These are phyloP conservation scores for Matsumyia berberina DNA, from an alignment of 2,888 invertebrate species.

Conservation along the genomic window DNA sequence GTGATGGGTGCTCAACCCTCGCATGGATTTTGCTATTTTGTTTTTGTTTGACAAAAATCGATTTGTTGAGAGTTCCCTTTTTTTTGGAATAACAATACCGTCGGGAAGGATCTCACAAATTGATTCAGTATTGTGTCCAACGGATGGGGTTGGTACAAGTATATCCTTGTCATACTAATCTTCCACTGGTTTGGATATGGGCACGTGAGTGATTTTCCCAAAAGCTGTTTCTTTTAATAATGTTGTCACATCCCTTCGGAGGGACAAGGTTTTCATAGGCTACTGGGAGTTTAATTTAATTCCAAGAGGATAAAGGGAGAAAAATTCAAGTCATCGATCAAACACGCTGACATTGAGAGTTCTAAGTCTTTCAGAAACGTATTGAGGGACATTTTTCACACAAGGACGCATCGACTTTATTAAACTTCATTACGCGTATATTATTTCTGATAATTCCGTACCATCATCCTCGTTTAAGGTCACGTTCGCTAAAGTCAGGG, in stretches of 20 bases:
- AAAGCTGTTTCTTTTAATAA: no score
- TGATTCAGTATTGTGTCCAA: conserved; percentile 2
- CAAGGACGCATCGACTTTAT: no score
- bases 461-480: neutral
- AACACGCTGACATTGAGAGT: no score
- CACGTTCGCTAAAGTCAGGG: conserved; percentile 20
- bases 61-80: conserved; percentile 5
- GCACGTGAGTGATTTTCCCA: neutral
- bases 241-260: no score
- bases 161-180: conserved; percentile 6
- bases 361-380: no score
- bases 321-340: no score
- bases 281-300: no score
- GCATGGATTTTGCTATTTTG: neutral
- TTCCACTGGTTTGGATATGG: neutral
- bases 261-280: no score
- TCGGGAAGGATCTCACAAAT: conserved; percentile 7
- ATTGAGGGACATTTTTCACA: neutral
- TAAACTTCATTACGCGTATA: neutral
- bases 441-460: neutral
- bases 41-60: conserved; percentile 14
- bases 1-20: neutral
- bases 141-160: neutral
- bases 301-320: no score
- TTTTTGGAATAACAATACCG: conserved; percentile 2